These are phyloP conservation scores for Serrognathus titanus DNA, from an alignment of 2,888 invertebrate genomes.

Conservation along the genomic window DNA sequence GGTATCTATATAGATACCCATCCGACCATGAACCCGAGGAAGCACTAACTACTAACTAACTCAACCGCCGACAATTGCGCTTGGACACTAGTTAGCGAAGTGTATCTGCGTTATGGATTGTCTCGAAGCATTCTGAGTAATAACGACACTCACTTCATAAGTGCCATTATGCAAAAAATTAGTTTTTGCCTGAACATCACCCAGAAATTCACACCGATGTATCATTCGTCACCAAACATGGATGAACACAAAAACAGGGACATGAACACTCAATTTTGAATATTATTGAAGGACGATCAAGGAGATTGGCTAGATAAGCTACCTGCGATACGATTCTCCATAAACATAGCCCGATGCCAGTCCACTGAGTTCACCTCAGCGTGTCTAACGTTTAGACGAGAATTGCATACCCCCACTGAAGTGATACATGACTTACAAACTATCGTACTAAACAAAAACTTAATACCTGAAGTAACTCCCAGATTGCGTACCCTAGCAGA, in stretches of 20 bases:
- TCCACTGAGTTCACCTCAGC: conserved; percentile 29
- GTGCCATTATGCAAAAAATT: neutral
- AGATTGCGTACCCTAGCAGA: conserved; percentile 26
- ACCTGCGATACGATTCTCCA: conserved; percentile 29
- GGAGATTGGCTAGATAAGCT: conserved; percentile 24
- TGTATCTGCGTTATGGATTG: neutral
- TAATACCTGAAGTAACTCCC: conserved; percentile 29
- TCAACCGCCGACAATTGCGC: neutral
- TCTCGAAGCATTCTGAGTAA: no score
- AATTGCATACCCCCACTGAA: conserved; percentile 33
- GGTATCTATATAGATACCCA: conserved; percentile 11
- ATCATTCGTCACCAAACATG: no score
- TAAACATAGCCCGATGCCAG: conserved; percentile 26
- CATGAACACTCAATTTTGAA: neutral
- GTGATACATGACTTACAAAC: conserved; percentile 28
- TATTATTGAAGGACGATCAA: neutral
- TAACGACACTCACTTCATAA: neutral
- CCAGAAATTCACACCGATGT: neutral
- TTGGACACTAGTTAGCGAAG: neutral
- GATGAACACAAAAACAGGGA: no score
- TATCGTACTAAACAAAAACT: conserved; percentile 31
- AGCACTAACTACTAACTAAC: conserved; percentile 20
- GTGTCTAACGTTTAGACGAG: conserved; percentile 32
- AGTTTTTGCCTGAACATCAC: neutral
- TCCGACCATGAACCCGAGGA: conserved; percentile 24